These are phyloP conservation scores for Solenopsis invicta DNA, from an alignment of 1,140 invertebrate species.

Conservation along the genomic window DNA sequence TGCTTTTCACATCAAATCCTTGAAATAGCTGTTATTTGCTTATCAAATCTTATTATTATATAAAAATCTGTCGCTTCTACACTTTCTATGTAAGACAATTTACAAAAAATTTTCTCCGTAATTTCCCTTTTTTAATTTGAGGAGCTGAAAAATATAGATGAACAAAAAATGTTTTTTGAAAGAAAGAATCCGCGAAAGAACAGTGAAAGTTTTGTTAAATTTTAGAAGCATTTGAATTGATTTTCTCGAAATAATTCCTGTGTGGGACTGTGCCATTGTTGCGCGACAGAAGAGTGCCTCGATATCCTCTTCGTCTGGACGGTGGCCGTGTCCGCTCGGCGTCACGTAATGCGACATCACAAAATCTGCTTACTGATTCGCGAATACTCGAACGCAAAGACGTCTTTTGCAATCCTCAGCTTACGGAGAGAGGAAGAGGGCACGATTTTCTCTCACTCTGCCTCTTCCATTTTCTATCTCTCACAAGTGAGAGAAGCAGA, in stretches of 20 bases:
- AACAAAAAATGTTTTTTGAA: not conserved
- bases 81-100: not conserved
- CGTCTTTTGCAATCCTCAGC: conserved; percentile 42
- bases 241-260: conserved; percentile 1
- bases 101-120: not conserved
- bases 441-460: no score
- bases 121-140: not conserved
- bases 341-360: conserved; percentile 48
- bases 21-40: not conserved
- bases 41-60: not conserved
- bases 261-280: conserved; percentile 2
- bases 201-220: not conserved
- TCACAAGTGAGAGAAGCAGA: not conserved
- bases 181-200: not conserved
- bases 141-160: not conserved
- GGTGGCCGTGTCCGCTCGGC: conserved; percentile 30
- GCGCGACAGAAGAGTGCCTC: not conserved
- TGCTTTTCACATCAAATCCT: not conserved
- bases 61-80: no score
- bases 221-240: not conserved
- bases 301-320: conserved; percentile 44
- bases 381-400: conserved; percentile 56
- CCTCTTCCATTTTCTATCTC: no score
- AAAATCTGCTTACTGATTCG: conserved; percentile 61
- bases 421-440: conserved; percentile 9